Evolutionary conservation across 2,888 invertebrate species (phyloP).

Genomic region (Rhimphoctona megacephalus): DNA sequence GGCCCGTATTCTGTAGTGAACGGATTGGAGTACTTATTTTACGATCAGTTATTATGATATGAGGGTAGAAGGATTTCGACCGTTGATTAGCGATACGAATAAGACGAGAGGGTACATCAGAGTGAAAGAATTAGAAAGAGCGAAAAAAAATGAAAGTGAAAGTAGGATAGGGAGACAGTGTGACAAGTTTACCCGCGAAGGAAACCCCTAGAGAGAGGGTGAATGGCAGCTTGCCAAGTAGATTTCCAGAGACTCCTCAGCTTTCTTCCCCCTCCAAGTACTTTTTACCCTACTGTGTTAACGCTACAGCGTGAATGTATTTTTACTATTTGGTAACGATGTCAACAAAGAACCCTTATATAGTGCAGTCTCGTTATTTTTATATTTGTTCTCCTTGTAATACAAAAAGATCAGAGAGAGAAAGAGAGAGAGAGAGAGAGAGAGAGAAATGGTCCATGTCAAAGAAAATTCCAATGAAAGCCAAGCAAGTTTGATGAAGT

Average conservation of each 20-base stretch:
- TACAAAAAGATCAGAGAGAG: background rate
- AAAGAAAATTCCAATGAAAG: conserved; percentile 42
- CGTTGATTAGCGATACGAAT: conserved; percentile 58
- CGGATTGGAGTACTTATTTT: conserved; percentile 28
- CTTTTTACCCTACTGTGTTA: conserved; percentile 42
- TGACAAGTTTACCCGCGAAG: conserved; percentile 52
- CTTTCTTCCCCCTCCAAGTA: conserved; percentile 43
- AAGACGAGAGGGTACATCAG: conserved; percentile 14
- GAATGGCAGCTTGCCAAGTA: conserved; percentile 65
- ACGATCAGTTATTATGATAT: conserved; percentile 24
- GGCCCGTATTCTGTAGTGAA: background rate
- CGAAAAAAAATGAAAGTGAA: background rate
- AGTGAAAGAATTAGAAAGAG: conserved; percentile 31
- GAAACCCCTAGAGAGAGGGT: conserved; percentile 31
- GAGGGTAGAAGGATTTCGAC: background rate
- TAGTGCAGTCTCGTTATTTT: conserved; percentile 15
- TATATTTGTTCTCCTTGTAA: conserved; percentile 7
- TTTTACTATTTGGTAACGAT: conserved; percentile 16
- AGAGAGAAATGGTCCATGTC: background rate
- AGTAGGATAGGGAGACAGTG: conserved; percentile 12
- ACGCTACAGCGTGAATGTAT: conserved; percentile 34
- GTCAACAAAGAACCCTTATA: conserved; percentile 31
- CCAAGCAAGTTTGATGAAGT: conserved; percentile 44
- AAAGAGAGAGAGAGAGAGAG: background rate
- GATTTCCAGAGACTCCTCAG: conserved; percentile 62